Evolutionary conservation across 2,797 vertebrate species (phyloP), one percentile per base, ranked within the genome.

Genomic region (Gobio occitaniae): DNA sequence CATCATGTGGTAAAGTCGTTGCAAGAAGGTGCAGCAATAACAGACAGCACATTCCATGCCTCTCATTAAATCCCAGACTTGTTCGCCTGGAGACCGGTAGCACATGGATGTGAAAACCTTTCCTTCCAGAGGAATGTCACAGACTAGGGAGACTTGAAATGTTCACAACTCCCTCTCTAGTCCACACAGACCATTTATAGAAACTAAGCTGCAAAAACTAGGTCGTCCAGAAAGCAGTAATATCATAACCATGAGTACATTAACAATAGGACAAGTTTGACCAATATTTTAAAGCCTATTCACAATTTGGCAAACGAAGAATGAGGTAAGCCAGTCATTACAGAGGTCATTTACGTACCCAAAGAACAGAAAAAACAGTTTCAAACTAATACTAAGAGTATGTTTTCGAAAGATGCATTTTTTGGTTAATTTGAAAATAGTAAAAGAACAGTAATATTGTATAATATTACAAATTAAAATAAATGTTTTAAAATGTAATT

Each of bases 61-160:
- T 72, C 36, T 11, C 3, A 12, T 48, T 12, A 84, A 78, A 78
- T 61, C 65, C 36, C 74, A 78, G n/a, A 56, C 17, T 16, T 56
- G 38, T 29, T 56, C 16, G 1, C 65, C 50, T 36, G 3, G 25
- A 69, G 52, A 69, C 12, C 54, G 52, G n/a, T 11, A 17, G 38
- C 36, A 84, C 63, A 25, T 44, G 25, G 15, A 68, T 2, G 48
- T 25, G 9, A 83, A 52, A 68, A 54, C 13, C 47, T 52, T 36
- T 74, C 41, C 61, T 29, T 38, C 3, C 5, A 76, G 21, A 70
- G 83, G 75, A 84, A 84, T 78, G 75, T 70, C 75, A 38, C 75
- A 78, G 41, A 50, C 11, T n/a, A n/a, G 11, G 48, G 25, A 70
- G 41, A 84, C 21, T 6, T 44, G 25, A 47, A 6, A 25, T 15